Base-by-base conservation (phyloP, 1,140 invertebrate genomes). In the Monomorium pharaonis region DNA sequence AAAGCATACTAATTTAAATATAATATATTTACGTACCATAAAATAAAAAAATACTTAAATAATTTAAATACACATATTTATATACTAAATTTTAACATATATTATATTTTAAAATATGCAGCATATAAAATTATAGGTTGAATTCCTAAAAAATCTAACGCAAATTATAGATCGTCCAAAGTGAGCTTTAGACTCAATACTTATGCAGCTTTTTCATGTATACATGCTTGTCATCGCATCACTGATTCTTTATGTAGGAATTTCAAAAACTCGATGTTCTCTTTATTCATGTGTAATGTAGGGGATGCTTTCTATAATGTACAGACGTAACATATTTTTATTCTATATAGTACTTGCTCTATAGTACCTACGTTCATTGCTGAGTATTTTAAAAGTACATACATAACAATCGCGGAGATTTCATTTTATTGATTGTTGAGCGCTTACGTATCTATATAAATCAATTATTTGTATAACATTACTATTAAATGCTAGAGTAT, bases 171-270 rank as follows among this genome's bases (percentile, higher is more conserved):
- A 54, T 58, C 54, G 21, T 16, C 1, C 37, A n/a, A n/a, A n/a
- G n/a, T 21, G n/a, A 33, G 18, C 30, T 33, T 63, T n/a, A 33
- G 6, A 74, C 12, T n/a, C 14, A 75, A 27, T 27, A 14, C 3
- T 75, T 14, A 18, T n/a, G n/a, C 16, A 24, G 2, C 7, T 24
- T 49, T 16, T 56, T 33, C 7, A 7, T 58, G 18, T 16, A n/a
- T 62, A 16, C 21, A n/a, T 42, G 1, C 7, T 18, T 44, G 37
- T 14, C 42, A n/a, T 30, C 5, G 24, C 54, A 27, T 75, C 37
- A 58, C 10, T 60, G 54, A 62, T 76, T 62, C 74, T 47, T 62
- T 37, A 76, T 49, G 18, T 42, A 77, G 21, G n/a, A 77, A 77
- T 77, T 62, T 30, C 2, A 77, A 62, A 42, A 77, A 77, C 14